Percentiles rank a stretch among this genome's conserved stretches.
Evolutionary conservation across 2,888 invertebrate species (phyloP).

Genomic region (Caenorhabditis zanzibari): DNA sequence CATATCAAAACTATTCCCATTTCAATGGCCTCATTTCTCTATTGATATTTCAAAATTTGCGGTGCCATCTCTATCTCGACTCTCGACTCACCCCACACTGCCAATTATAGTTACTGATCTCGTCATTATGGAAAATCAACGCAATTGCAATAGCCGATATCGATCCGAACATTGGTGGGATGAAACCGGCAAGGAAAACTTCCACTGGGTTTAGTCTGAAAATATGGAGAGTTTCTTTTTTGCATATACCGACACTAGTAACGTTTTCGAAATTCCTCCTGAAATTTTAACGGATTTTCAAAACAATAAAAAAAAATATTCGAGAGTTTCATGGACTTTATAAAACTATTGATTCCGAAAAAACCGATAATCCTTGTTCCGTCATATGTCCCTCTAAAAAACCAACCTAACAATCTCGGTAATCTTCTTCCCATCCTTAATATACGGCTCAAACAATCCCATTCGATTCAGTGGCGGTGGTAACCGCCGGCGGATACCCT

Average conservation of each 20-base stretch:
- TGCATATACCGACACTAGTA: no score
- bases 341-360: background rate
- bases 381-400: background rate
- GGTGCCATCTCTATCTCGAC: no score
- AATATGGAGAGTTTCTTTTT: no score
- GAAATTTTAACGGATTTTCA: no score
- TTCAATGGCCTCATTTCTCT: no score
- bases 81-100: constrained; percentile 81
- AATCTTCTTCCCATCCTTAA: constrained; percentile 74
- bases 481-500: constrained; percentile 57
- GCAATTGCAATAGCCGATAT: constrained; percentile 81
- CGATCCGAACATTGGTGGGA: constrained; percentile 82
- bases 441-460: constrained; percentile 74
- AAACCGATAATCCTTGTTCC: no score
- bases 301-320: no score
- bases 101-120: constrained; percentile 83
- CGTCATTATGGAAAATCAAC: constrained; percentile 81
- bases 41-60: no score
- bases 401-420: constrained; percentile 74
- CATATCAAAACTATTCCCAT: no score
- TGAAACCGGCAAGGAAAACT: constrained; percentile 81
- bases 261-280: no score
- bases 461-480: constrained; percentile 69
- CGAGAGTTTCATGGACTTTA: background rate
- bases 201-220: constrained; percentile 75